phyloP scores from a whole-genome alignment of 2,113 vertebrate genomes.

The Gopherus evgoodei region DNA sequence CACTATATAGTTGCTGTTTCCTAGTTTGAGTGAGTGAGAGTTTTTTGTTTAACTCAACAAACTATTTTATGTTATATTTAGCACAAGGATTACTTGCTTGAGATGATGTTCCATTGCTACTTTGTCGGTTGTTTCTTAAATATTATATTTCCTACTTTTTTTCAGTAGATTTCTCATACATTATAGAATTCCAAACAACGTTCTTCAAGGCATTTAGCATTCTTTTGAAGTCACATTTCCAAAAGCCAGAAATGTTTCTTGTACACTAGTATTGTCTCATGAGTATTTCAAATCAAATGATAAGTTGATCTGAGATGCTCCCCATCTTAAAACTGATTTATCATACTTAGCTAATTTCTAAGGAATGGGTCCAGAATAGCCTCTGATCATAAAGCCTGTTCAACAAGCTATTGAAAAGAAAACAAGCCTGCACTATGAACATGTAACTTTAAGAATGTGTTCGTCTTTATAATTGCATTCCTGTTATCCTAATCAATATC shows the following conservation, averaged over 20 bases:
- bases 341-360: conserved; percentile 62
- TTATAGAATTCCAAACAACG: conserved; percentile 77
- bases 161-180: conserved; percentile 67
- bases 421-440: background rate
- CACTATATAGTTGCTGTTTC: conserved; percentile 14
- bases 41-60: conserved; percentile 68
- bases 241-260: conserved; percentile 64
- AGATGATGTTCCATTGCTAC: conserved; percentile 74
- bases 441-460: conserved; percentile 36
- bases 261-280: conserved; percentile 58
- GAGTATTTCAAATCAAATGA: conserved; percentile 69
- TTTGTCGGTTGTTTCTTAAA: conserved; percentile 73
- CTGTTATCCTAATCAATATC: conserved; percentile 55
- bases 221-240: conserved; percentile 54
- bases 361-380: conserved; percentile 23
- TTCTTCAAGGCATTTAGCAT: conserved; percentile 65
- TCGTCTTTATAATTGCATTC: conserved; percentile 49
- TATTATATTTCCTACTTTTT: conserved; percentile 67
- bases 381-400: conserved; percentile 16
- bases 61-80: conserved; percentile 70
- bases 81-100: conserved; percentile 59
- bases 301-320: conserved; percentile 61
- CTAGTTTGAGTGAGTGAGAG: background rate
- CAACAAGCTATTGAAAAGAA: conserved; percentile 49
- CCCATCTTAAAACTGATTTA: conserved; percentile 57